Percentiles rank a stretch among this genome's conserved stretches.
phyloP scores from a whole-genome alignment of 2,888 invertebrate species.

The Argynnis bischoffii region DNA sequence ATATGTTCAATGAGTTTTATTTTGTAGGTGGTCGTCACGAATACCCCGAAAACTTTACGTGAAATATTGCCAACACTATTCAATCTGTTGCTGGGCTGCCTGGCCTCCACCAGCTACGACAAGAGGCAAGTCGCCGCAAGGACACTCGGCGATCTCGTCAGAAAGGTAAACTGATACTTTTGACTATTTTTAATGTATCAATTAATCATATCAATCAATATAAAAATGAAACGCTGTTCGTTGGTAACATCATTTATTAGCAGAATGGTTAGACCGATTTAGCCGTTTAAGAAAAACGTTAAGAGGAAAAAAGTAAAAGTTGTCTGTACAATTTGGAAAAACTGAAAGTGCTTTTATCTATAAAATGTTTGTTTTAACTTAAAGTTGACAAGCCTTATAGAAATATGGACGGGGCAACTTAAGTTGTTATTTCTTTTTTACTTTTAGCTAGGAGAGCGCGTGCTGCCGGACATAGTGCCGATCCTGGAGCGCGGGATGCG shows the following conservation, averaged over 20 bases:
- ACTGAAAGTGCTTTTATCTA: too few relatives aligned
- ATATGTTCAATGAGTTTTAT: too few relatives aligned
- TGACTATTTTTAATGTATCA: neutral
- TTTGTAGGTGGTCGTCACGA: slow-evolving; percentile 93
- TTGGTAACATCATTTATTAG: too few relatives aligned
- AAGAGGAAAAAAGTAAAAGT: too few relatives aligned
- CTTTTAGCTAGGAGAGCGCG: slow-evolving; percentile 93
- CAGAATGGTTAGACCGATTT: too few relatives aligned
- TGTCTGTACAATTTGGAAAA: too few relatives aligned
- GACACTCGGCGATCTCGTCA: slow-evolving; percentile 97
- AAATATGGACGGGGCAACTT: neutral
- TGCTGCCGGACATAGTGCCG: slow-evolving; percentile 98
- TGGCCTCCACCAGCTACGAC: slow-evolving; percentile 98
- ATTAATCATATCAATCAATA: too few relatives aligned
- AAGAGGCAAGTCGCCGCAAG: slow-evolving; percentile 98
- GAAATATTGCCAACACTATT: slow-evolving; percentile 98
- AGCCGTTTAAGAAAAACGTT: too few relatives aligned
- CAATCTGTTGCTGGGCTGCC: slow-evolving; percentile 93
- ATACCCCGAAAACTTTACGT: slow-evolving; percentile 97
- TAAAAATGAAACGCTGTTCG: too few relatives aligned
- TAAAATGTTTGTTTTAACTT: too few relatives aligned
- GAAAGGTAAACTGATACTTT: slow-evolving; percentile 82
- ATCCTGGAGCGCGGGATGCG: slow-evolving; percentile 96
- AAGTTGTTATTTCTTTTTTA: neutral
- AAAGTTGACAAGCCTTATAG: too few relatives aligned